phyloP scores from a whole-genome alignment of 2,888 invertebrate genomes.

The Drosophila incognita region DNA sequence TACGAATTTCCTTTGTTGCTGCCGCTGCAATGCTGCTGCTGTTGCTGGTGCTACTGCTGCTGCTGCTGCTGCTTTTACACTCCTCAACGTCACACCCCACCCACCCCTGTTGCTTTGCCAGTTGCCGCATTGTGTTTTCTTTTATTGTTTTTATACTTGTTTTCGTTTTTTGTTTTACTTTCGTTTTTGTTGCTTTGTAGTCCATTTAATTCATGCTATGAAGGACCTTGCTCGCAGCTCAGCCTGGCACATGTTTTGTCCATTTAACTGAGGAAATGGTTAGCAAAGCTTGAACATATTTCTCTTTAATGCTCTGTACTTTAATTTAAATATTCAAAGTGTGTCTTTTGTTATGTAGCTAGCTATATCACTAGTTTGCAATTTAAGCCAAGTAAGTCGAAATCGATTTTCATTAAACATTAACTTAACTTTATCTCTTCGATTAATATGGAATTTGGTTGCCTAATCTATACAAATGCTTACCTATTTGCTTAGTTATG shows the following conservation, averaged over 20 bases:
- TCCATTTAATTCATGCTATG: constrained; percentile 74
- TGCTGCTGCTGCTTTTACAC: constrained; percentile 13
- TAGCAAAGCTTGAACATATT: constrained; percentile 76
- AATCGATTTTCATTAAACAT: constrained; percentile 2
- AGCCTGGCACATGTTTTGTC: constrained; percentile 70
- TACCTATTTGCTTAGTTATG: constrained; percentile 17
- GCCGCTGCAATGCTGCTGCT: constrained; percentile 3
- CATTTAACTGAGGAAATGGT: constrained; percentile 64
- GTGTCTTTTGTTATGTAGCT: constrained; percentile 21
- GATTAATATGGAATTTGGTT: neutral
- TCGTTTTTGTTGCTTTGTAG: constrained; percentile 69
- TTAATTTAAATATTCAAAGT: constrained; percentile 16
- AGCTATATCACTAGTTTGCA: neutral
- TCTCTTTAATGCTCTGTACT: constrained; percentile 43
- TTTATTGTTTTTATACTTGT: constrained; percentile 32
- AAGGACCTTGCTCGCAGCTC: constrained; percentile 57
- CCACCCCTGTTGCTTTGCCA: constrained; percentile 50
- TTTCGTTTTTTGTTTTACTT: constrained; percentile 25
- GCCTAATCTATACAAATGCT: constrained; percentile 4
- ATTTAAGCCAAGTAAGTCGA: neutral
- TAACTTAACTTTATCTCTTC: neutral
- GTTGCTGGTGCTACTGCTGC: constrained; percentile 8
- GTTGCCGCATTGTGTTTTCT: constrained; percentile 54
- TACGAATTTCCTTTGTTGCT: constrained; percentile 67
- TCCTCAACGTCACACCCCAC: constrained; percentile 1